Conservation (phyloP, 1,140 invertebrate species). For the Choristoneura fumiferana region DNA sequence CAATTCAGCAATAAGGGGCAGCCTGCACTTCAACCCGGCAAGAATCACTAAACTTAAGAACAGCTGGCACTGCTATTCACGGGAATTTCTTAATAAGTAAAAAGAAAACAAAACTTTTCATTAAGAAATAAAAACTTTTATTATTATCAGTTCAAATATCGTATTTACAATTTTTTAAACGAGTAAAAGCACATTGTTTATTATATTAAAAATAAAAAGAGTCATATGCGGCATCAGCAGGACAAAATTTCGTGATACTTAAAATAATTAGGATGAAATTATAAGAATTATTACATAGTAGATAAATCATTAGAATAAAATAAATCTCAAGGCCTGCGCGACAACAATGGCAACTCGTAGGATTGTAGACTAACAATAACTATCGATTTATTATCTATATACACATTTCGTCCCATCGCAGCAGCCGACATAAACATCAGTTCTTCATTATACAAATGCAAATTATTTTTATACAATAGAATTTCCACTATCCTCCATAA, state of each 20-base stretch:
- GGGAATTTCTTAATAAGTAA: neutral
- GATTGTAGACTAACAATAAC: slow-evolving; percentile 46
- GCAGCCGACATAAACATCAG: slow-evolving; percentile 43
- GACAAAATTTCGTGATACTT: slow-evolving; percentile 46
- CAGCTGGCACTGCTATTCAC: neutral
- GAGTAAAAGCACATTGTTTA: slow-evolving; percentile 73
- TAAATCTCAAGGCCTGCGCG: slow-evolving; percentile 60
- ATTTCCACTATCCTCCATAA: slow-evolving; percentile 45
- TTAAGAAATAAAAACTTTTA: slow-evolving; percentile 76
- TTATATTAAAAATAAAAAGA: slow-evolving; percentile 58
- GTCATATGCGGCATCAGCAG: slow-evolving; percentile 43
- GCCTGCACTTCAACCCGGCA: neutral
- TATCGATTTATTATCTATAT: slow-evolving; percentile 51
- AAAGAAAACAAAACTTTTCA: slow-evolving; percentile 49
- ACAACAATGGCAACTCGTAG: slow-evolving; percentile 61
- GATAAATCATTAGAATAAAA: slow-evolving; percentile 48
- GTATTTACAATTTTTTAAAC: slow-evolving; percentile 76
- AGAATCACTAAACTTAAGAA: neutral
- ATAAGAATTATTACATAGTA: slow-evolving; percentile 50
- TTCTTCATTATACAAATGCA: slow-evolving; percentile 60
- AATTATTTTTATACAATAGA: slow-evolving; percentile 48
- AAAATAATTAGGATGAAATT: slow-evolving; percentile 51
- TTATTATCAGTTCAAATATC: slow-evolving; percentile 78
- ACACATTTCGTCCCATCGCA: slow-evolving; percentile 42
- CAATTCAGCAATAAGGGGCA: slow-evolving; percentile 3